These are phyloP conservation scores for Drosophila yakuba DNA, from an alignment of 1,140 invertebrate species.

Conservation along the genomic window DNA sequence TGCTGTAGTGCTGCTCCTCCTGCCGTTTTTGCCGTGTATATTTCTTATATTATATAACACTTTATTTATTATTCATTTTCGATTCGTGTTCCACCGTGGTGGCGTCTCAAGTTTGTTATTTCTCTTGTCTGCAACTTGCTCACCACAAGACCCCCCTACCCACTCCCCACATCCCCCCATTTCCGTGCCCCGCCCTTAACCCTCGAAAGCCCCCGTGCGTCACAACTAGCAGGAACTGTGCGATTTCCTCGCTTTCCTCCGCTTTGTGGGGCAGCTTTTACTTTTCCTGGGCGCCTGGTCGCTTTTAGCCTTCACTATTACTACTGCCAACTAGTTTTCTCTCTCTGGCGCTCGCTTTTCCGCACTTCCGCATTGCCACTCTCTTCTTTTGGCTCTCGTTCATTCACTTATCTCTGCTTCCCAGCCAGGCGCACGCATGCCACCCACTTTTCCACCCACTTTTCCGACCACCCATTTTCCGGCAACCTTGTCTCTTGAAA, in stretches of 20 bases:
- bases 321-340: constrained; percentile 56
- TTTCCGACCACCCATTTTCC: constrained; percentile 20
- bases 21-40: constrained; percentile 52
- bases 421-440: constrained; percentile 63
- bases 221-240: constrained; percentile 36
- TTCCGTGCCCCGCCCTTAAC: background rate
- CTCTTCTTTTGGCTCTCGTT: constrained; percentile 32
- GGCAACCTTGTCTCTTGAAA: constrained; percentile 31
- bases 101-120: constrained; percentile 80
- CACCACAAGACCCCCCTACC: constrained; percentile 47
- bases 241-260: constrained; percentile 47
- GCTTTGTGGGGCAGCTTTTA: constrained; percentile 42
- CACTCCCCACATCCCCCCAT: background rate
- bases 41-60: constrained; percentile 84
- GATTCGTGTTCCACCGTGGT: constrained; percentile 78
- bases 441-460: constrained; percentile 9
- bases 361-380: background rate
- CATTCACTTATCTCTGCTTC: constrained; percentile 82
- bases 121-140: constrained; percentile 80
- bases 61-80: constrained; percentile 84
- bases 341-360: constrained; percentile 19
- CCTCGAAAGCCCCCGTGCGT: constrained; percentile 8
- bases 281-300: constrained; percentile 69
- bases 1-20: constrained; percentile 58
- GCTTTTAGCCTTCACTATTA: constrained; percentile 72